These are phyloP conservation scores for Xiphorhynchus elegans DNA, from an alignment of 2,113 vertebrate species.

Conservation along the genomic window DNA sequence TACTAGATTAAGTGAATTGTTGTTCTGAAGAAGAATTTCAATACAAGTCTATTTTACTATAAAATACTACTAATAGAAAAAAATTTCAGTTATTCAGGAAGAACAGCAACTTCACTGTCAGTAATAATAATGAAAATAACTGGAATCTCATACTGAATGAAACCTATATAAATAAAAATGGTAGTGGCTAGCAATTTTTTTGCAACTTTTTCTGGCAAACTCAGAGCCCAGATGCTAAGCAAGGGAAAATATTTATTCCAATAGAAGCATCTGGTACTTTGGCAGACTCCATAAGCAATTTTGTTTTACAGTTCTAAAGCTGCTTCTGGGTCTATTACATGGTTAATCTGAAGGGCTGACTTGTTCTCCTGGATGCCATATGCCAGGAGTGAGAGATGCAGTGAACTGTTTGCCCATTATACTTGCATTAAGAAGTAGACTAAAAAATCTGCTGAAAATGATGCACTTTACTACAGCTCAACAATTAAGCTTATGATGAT, in stretches of 20 bases:
- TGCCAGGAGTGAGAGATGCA: constrained; percentile 65
- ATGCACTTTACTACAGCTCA: not conserved
- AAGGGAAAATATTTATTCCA: constrained; percentile 73
- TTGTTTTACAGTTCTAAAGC: constrained; percentile 74
- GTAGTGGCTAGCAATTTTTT: not conserved
- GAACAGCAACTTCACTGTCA: not conserved
- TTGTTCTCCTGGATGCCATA: constrained; percentile 71
- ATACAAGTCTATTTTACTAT: not conserved
- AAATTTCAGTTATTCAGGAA: not conserved
- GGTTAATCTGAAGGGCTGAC: constrained; percentile 75
- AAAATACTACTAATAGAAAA: not conserved
- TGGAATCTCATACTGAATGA: not conserved
- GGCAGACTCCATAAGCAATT: constrained; percentile 75
- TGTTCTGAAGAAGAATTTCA: not conserved
- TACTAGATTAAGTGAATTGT: not conserved
- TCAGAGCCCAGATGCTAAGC: constrained; percentile 71
- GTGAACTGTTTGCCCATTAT: constrained; percentile 66
- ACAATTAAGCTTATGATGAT: not conserved
- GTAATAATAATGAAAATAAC: not conserved
- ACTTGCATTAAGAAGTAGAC: constrained; percentile 48
- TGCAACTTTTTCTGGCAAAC: constrained; percentile 33
- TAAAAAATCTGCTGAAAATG: constrained; percentile 43
- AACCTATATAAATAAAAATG: not conserved
- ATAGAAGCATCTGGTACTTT: constrained; percentile 71
- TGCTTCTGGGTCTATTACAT: constrained; percentile 75